Evolutionary conservation across 37 sponge, comb jelly and placozoan genomes (phyloP), one percentile per base, ranked within the genome.

Genomic region (Crambe crambe): DNA sequence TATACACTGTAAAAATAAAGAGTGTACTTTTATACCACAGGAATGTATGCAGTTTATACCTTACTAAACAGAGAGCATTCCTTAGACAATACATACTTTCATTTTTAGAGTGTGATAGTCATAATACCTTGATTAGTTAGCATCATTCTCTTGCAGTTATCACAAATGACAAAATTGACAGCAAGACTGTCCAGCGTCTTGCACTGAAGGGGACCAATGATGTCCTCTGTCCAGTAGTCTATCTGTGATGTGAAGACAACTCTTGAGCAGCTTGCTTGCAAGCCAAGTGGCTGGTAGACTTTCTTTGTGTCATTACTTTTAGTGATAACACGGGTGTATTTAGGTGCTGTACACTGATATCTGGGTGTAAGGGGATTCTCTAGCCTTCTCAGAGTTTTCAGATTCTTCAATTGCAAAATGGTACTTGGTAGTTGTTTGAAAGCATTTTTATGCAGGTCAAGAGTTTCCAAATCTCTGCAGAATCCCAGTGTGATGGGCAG

Each of bases 401-500:
- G 76, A 20, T 74, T 75, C 38, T 65, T 44, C 40, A 89, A 56
- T 22, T 79, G 20, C 30, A 89, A 43, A 20, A 89, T 56, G 15
- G 80, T 73, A 12, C 77, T 80, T 32, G 90, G 90, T 30, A 89
- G 1, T 0, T 3, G 36, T 15, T 0, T 20, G 26, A 89, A 84
- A 0, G 60, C 74, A n/a, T 89, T 89, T 0, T 29, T 51, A 18
- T 39, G 37, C 15, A 89, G 58, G 42, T 80, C 80, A 47, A 89
- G 56, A 0, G 44, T 71, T 30, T 27, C 67, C 3, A 92, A 35
- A 6, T 78, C 73, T 72, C 81, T 38, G 42, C 93, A 92, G 47
- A 81, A 81, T 41, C 40, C 44, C 17, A 92, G 61, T 42, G 89
- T 92, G 74, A 78, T 66, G 39, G 93, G 93, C 0, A 92, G 79